A percentile compares a stretch with the other conserved stretches of the same genome.
Conservation (phyloP, 2,888 invertebrate species). For the Xylocampa areola region DNA sequence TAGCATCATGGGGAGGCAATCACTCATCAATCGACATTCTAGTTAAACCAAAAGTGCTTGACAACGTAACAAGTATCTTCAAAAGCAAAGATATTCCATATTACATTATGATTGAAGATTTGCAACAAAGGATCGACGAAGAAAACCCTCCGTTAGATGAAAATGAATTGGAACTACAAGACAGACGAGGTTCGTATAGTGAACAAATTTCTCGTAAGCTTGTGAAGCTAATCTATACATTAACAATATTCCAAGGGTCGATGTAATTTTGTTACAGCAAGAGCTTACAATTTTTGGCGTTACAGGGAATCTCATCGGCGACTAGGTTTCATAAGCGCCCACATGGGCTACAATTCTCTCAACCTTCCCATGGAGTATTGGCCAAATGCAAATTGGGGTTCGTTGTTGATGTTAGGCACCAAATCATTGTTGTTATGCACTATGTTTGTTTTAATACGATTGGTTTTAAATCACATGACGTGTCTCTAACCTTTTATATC, state of each 20-base stretch:
- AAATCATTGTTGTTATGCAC: constrained; percentile 66
- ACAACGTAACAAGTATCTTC: constrained; percentile 91
- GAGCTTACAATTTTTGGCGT: constrained; percentile 90
- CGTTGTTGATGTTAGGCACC: constrained; percentile 81
- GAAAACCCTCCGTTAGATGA: constrained; percentile 93
- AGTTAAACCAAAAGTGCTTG: constrained; percentile 91
- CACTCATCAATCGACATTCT: constrained; percentile 92
- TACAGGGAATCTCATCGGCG: constrained; percentile 85
- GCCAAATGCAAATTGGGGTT: constrained; percentile 91
- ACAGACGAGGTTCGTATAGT: constrained; percentile 91
- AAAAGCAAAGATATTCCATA: constrained; percentile 91
- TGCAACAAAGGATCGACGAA: constrained; percentile 94
- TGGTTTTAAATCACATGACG: constrained; percentile 32
- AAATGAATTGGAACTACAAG: constrained; percentile 92
- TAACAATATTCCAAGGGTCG: constrained; percentile 79
- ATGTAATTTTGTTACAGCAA: constrained; percentile 87
- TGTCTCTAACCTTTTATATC: constrained; percentile 51
- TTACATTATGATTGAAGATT: constrained; percentile 93
- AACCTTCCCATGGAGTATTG: constrained; percentile 90
- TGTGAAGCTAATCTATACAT: constrained; percentile 42
- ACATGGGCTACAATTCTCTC: constrained; percentile 89
- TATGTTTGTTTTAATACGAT: constrained; percentile 61
- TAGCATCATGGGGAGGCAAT: constrained; percentile 92
- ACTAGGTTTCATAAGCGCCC: constrained; percentile 82
- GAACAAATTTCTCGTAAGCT: constrained; percentile 14